Percentiles rank a stretch among this genome's conserved stretches.
Evolutionary conservation across 2,888 invertebrate genomes (phyloP).

Genomic region (Pecten maximus): DNA sequence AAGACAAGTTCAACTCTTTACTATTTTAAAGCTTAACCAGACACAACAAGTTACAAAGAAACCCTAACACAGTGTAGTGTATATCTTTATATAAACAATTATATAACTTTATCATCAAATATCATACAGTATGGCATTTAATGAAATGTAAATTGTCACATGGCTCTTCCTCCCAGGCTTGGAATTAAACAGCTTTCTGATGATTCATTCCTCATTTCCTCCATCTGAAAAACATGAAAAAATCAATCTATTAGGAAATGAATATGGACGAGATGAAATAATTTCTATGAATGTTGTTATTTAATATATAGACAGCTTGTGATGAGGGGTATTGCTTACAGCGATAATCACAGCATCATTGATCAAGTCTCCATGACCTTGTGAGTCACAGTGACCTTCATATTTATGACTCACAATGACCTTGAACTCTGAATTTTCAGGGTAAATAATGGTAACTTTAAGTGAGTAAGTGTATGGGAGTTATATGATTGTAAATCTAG

Average conservation of each 20-base stretch:
- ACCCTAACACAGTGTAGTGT: background rate
- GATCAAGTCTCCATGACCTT: background rate
- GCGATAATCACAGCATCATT: background rate
- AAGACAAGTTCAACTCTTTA: no score
- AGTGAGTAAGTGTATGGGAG: background rate
- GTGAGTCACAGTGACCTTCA: conserved; percentile 22
- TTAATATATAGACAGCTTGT: background rate
- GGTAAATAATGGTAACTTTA: background rate
- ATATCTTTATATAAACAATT: background rate
- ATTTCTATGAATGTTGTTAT: conserved; percentile 9
- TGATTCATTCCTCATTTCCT: background rate
- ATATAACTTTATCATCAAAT: background rate
- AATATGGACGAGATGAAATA: background rate
- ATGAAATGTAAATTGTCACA: background rate
- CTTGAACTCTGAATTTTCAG: background rate
- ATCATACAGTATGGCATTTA: background rate
- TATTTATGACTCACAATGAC: conserved; percentile 3
- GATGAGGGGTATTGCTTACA: background rate
- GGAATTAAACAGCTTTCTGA: background rate
- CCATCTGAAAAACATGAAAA: background rate
- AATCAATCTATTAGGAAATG: background rate
- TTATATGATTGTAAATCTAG: background rate
- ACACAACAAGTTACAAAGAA: no score
- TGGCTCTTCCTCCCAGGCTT: background rate
- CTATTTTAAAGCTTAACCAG: no score